These are phyloP conservation scores for Acanthopagrus latus DNA, from an alignment of 2,797 vertebrate species.

Conservation along the genomic window DNA sequence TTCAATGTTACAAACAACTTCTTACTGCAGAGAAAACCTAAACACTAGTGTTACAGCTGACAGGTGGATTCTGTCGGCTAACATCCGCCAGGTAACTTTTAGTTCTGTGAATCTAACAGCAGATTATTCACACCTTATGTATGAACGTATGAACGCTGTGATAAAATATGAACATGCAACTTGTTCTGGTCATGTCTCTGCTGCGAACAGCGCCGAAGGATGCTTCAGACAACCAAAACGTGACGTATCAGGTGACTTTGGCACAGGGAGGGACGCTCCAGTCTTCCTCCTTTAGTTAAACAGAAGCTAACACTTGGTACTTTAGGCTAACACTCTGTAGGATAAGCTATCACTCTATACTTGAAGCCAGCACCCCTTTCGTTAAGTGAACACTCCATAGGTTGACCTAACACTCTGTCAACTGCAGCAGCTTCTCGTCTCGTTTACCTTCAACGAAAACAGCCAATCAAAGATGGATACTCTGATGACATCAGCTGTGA, in stretches of 20 bases:
- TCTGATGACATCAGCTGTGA: neutral
- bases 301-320: no score
- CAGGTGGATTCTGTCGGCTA: constrained; percentile 49
- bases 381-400: no score
- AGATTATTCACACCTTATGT: constrained; percentile 58
- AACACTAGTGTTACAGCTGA: constrained; percentile 81
- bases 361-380: no score
- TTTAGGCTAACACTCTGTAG: no score
- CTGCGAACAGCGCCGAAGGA: constrained; percentile 29
- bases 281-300: neutral
- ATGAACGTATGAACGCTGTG: constrained; percentile 70
- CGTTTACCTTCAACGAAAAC: neutral
- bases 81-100: constrained; percentile 43
- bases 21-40: constrained; percentile 81
- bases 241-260: neutral
- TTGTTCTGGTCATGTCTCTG: constrained; percentile 37
- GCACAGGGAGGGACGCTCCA: neutral
- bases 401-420: no score
- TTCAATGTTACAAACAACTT: constrained; percentile 82
- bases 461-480: neutral
- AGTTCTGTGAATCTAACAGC: constrained; percentile 67
- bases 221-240: constrained; percentile 9
- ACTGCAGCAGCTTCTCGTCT: neutral
- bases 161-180: constrained; percentile 68
- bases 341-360: no score